Conservation (phyloP, 2,797 vertebrate species). For the Podarcis lilfordi region DNA sequence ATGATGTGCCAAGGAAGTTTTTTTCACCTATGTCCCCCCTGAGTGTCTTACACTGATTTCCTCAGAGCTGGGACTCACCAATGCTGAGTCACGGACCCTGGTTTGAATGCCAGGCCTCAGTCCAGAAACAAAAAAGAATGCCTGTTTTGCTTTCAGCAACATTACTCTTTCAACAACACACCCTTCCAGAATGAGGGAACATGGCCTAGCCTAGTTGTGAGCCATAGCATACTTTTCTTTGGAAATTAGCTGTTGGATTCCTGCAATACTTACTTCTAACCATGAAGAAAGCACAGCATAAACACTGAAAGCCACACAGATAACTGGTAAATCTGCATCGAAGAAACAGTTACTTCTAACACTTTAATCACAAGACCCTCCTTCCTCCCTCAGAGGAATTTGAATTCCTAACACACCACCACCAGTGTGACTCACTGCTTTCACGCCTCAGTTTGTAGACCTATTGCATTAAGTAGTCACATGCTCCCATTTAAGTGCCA, state of each 20-base stretch:
- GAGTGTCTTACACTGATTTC: neutral
- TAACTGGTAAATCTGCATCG: conserved; percentile 29
- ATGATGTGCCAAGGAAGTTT: neutral
- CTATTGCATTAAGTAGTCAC: conserved; percentile 66
- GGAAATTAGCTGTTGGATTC: neutral
- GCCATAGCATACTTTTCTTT: neutral
- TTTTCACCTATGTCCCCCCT: neutral
- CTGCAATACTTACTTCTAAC: neutral
- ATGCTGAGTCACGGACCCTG: neutral
- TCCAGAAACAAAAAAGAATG: neutral
- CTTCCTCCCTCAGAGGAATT: neutral
- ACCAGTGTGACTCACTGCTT: conserved; percentile 44
- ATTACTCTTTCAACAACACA: neutral
- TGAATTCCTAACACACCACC: conserved; percentile 18
- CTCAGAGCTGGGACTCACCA: neutral
- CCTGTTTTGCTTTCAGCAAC: neutral
- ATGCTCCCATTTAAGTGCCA: conserved; percentile 60
- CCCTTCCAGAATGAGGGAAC: neutral
- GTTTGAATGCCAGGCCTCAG: neutral
- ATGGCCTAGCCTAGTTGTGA: neutral
- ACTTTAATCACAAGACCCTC: conserved; percentile 31
- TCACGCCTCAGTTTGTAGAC: conserved; percentile 42
- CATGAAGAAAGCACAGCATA: neutral
- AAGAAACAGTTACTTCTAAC: neutral
- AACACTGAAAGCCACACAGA: conserved; percentile 21